phyloP scores from a whole-genome alignment of 2,888 invertebrate genomes.

The Trissolcus brochymenae region DNA sequence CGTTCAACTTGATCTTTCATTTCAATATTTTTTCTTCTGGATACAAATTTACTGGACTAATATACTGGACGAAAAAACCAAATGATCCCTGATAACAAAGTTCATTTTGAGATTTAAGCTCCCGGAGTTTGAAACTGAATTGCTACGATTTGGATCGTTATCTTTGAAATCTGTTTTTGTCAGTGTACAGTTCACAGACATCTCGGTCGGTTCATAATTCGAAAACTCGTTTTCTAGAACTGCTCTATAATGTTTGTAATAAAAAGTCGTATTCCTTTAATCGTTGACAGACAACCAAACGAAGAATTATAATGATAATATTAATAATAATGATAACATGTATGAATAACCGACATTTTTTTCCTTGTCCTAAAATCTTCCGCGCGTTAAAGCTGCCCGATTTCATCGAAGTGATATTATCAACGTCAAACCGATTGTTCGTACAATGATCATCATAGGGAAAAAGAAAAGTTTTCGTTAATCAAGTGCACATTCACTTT shows the following conservation, averaged over 20 bases:
- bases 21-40: too few species aligned
- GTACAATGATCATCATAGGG: slow-evolving; percentile 3
- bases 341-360: slow-evolving; percentile 36
- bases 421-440: slow-evolving; percentile 31
- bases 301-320: slow-evolving; percentile 41
- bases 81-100: too few species aligned
- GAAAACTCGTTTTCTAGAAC: slow-evolving; percentile 18
- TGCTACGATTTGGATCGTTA: too few species aligned
- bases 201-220: slow-evolving; percentile 1
- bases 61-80: too few species aligned
- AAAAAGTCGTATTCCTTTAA: slow-evolving; percentile 8
- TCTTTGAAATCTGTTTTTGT: neutral
- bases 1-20: too few species aligned
- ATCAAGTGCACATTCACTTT: neutral
- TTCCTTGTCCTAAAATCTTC: slow-evolving; percentile 33
- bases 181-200: neutral
- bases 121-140: too few species aligned
- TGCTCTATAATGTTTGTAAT: slow-evolving; percentile 19
- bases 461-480: slow-evolving; percentile 4
- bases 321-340: slow-evolving; percentile 35
- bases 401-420: slow-evolving; percentile 30
- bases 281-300: slow-evolving; percentile 20
- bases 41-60: too few species aligned
- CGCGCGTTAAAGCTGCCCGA: slow-evolving; percentile 36
- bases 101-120: too few species aligned